phyloP scores from a whole-genome alignment of 2,797 vertebrate species.

The Acipenser transmontanus region DNA sequence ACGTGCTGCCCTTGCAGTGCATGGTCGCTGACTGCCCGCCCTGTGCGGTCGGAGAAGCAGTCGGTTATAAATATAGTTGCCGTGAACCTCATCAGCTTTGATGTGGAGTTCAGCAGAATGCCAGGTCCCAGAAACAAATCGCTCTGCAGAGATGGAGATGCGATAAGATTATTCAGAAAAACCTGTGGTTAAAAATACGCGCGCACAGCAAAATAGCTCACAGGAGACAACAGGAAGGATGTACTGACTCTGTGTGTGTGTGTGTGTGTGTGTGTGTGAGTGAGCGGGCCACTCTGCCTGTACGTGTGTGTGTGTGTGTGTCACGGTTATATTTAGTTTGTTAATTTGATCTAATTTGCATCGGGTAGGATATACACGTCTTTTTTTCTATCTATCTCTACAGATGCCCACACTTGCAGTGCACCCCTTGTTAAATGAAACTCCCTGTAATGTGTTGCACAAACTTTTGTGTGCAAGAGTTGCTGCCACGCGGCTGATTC shows the following conservation, averaged over 20 bases:
- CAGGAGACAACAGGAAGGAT: not conserved
- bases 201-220: not conserved
- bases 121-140: not conserved
- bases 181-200: not conserved
- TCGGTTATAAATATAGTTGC: no score
- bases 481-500: no score
- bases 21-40: no score
- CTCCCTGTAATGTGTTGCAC: no score
- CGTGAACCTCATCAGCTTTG: not conserved
- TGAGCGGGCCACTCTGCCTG: not conserved
- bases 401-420: no score
- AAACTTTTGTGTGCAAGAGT: no score
- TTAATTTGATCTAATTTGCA: not conserved
- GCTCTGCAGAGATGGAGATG: not conserved
- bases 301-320: not conserved
- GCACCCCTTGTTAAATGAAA: no score
- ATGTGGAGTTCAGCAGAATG: not conserved
- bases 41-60: no score
- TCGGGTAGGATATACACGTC: not conserved
- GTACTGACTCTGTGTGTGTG: not conserved
- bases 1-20: no score
- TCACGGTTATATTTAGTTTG: slow-evolving; percentile 6
- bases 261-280: no score
- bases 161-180: not conserved
- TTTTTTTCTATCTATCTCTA: no score